Evolutionary conservation across 2,797 vertebrate species (phyloP).

Genomic region (Pseudochromis fuscus): DNA sequence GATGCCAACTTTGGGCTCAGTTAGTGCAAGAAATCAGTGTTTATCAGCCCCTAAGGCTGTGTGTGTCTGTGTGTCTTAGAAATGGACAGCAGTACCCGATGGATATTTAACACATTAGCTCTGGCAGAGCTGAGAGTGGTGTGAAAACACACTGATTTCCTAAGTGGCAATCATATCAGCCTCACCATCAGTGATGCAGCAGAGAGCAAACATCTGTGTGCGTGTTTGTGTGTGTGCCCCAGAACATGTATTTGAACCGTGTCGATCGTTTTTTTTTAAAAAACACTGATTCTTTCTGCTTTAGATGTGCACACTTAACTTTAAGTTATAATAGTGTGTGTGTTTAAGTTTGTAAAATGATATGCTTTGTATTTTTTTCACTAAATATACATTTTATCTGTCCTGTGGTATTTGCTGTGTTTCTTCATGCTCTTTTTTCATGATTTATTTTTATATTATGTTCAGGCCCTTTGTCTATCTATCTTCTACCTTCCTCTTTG

Average conservation of each 20-base stretch:
- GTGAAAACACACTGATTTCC: slow-evolving; percentile 85
- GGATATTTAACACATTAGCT: slow-evolving; percentile 85
- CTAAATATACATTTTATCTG: neutral
- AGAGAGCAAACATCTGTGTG: slow-evolving; percentile 84
- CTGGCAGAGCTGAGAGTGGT: slow-evolving; percentile 82
- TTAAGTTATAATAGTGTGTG: slow-evolving; percentile 11
- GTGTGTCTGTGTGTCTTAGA: slow-evolving; percentile 68
- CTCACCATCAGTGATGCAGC: slow-evolving; percentile 78
- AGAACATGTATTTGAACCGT: slow-evolving; percentile 25
- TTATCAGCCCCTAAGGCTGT: slow-evolving; percentile 70
- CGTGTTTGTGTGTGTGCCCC: slow-evolving; percentile 53
- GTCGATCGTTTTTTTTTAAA: slow-evolving; percentile 36
- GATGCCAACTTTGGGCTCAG: slow-evolving; percentile 66
- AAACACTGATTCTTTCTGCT: slow-evolving; percentile 34
- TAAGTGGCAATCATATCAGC: slow-evolving; percentile 85
- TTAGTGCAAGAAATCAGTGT: slow-evolving; percentile 79
- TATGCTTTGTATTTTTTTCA: neutral
- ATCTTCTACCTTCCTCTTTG: neutral
- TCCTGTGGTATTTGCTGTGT: neutral
- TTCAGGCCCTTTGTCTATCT: neutral
- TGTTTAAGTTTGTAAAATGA: slow-evolving; percentile 2
- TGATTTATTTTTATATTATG: neutral
- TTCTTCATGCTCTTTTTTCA: neutral
- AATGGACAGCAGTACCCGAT: slow-evolving; percentile 83
- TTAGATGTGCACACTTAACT: slow-evolving; percentile 28